Base-by-base conservation (phyloP, 37 sponge, comb jelly and placozoan species). In the Spongilla lacustris region DNA sequence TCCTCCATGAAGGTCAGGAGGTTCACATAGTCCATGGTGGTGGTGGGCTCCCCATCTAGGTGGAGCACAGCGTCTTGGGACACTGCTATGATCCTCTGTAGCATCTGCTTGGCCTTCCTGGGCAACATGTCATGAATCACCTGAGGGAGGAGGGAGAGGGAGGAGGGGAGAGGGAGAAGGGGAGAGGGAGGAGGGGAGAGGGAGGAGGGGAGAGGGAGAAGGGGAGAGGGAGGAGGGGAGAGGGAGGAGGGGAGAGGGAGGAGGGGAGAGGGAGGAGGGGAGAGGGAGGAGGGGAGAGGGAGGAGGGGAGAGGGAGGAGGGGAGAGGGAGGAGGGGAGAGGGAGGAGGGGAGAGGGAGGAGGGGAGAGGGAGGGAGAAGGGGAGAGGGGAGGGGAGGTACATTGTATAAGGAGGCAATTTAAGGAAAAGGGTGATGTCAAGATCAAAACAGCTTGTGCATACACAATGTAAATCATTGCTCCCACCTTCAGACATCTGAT, bases 1-100 rank as follows among this genome's bases (percentile, higher is more conserved):
- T 95, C 86, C 41, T 97, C 94, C 75, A 96, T 80, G 87, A 88
- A 96, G 30, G 93, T 89, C 28, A 98, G 90, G 9, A 90, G 67
- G 26, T 88, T 95, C 32, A 98, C 99, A 89, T 84, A 96, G 72
- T 98, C 99, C 26, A 87, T 83, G 12, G 99, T 98, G 26, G 87
- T 78, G 32, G 90, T 78, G 23, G 99, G 99, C n/a, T 89, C 91
- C 24, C 66, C 70, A 25, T 93, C 99, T 84, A 98, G 79, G 41
- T 90, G 86, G 75, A 91, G 81, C 67, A 91, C 86, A 36, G 99
- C 99, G 35, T 94, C 97, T 29, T 95, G 97, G 19, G 97, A 89
- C 35, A 95, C 69, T 36, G 75, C 77, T 36, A 96, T 96, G 23
- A 98, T 78, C 0, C 81, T 33, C 33, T 96, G 94, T 80, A 95